These are phyloP conservation scores for Prinia subflava DNA, from an alignment of 2,113 vertebrate species.

Conservation along the genomic window DNA sequence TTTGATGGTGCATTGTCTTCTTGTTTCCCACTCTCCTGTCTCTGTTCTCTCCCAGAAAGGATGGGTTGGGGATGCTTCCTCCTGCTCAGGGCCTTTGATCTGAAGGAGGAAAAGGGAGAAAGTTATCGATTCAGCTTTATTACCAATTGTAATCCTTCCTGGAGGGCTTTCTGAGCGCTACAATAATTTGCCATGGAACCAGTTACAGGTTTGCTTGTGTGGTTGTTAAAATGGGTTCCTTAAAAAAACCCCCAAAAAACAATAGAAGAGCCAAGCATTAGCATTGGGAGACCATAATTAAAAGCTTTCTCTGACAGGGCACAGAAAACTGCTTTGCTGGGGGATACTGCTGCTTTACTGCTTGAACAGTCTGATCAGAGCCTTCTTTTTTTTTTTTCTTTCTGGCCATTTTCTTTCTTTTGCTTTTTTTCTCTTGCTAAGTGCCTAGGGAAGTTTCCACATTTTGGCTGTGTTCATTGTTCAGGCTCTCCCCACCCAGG, in stretches of 20 bases:
- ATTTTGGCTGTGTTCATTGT: conserved; percentile 5
- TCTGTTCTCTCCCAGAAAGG: background rate
- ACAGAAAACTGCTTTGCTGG: background rate
- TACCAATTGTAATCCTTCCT: conserved; percentile 26
- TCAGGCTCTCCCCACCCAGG: background rate
- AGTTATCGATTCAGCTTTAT: background rate
- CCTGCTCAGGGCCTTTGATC: background rate
- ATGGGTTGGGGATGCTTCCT: background rate
- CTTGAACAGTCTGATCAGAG: background rate
- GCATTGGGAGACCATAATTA: background rate
- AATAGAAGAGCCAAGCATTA: background rate
- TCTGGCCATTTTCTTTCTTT: background rate
- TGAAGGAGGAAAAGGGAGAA: background rate
- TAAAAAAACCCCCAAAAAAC: background rate
- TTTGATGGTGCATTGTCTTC: conserved; percentile 53
- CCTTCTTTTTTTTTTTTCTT: background rate
- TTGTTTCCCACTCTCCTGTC: conserved; percentile 30
- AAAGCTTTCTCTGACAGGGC: background rate
- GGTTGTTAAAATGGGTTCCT: background rate
- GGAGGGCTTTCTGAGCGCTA: background rate
- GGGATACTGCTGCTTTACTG: background rate
- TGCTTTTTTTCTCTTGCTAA: background rate
- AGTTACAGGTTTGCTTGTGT: background rate
- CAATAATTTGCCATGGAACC: background rate
- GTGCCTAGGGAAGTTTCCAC: background rate